These are phyloP conservation scores for Upupa epops DNA, from an alignment of 2,113 vertebrate species.

Conservation along the genomic window DNA sequence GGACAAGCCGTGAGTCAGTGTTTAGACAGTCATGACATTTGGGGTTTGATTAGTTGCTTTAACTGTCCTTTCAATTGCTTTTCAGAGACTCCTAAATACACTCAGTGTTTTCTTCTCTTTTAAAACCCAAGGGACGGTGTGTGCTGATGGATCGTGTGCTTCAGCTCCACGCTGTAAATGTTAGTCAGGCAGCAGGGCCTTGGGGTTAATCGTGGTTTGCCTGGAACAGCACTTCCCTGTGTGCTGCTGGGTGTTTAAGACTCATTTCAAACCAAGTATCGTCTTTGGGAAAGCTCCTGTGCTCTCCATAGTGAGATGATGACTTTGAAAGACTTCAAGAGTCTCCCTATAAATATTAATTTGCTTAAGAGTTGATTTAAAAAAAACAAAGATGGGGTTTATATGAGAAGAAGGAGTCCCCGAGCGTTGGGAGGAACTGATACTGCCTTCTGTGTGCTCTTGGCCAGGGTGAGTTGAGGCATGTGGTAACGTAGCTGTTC, in stretches of 20 bases:
- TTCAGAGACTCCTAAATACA: background rate
- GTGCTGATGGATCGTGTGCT: rapidly evolving
- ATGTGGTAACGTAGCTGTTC: background rate
- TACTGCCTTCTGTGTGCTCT: background rate
- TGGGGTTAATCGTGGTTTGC: background rate
- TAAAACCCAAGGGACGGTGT: background rate
- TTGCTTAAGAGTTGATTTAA: background rate
- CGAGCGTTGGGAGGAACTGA: background rate
- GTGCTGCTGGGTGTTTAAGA: background rate
- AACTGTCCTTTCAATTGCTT: background rate
- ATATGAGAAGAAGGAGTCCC: background rate
- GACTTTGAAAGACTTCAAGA: background rate
- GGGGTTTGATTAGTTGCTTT: background rate
- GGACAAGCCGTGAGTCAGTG: background rate
- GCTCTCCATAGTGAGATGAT: background rate
- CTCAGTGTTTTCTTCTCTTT: background rate
- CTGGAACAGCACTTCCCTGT: background rate
- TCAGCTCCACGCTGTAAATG: background rate
- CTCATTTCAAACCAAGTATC: background rate
- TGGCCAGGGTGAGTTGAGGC: background rate
- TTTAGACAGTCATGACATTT: background rate
- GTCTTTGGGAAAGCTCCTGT: background rate
- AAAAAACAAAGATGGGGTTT: background rate
- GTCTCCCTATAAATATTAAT: background rate
- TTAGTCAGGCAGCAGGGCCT: background rate